Evolutionary conservation across 2,888 invertebrate genomes (phyloP), one percentile per base, ranked within the genome.

Genomic region (Drosophila ustulata): DNA sequence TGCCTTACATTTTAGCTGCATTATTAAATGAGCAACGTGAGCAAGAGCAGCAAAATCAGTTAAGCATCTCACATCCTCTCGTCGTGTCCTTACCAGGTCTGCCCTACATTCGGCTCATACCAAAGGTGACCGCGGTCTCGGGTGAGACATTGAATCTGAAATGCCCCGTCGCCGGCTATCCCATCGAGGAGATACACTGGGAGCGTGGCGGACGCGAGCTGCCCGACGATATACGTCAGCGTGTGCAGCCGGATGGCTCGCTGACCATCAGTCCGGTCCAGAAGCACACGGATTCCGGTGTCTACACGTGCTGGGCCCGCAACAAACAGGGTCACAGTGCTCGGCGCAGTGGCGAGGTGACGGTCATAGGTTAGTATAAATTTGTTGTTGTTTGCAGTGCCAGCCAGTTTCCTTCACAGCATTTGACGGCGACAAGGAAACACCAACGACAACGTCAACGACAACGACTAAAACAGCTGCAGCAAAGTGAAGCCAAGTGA

Each of bases 131-230:
- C 28, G 96, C 96, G 4, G 96, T 96, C 9, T 96, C 96, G 7
- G 96, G 96, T 50, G 95, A 96, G 91, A 94, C 94, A 65, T 93
- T 96, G 80, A 94, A 94, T 58, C 93, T 97, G 65, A 95, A 95
- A 91, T 97, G 97, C 92, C 96, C 96, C 23, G 96, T 96, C 30
- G 96, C 96, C 23, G 97, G 97, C 25, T 96, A 96, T 92, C 96
- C 97, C 26, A 95, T 96, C 74, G 95, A 96, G 87, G 95, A 95
- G 88, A 95, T 96, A 86, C 95, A 95, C 71, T 97, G 97, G 97
- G 96, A 96, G 90, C 94, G 96, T 84, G 94, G 94, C 55, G 95
- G 95, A 23, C 93, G 95, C 43, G 95, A 95, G 89, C 92, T 97
- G 66, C 96, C 96, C n/a, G 95, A 96, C 86, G 96, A 96, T 91